Conservation (phyloP, 1,140 invertebrate genomes). For the Sogatella furcifera region DNA sequence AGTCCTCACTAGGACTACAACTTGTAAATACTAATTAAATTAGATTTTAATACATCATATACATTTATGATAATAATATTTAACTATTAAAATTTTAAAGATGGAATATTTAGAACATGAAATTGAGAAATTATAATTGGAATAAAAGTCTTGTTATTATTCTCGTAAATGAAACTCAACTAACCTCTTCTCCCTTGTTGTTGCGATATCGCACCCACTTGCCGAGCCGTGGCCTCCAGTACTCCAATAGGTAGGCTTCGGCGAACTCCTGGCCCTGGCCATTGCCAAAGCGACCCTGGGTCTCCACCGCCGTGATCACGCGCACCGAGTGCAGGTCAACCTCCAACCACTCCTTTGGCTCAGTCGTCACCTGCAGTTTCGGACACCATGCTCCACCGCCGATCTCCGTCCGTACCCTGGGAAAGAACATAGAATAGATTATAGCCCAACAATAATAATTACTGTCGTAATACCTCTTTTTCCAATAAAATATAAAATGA, state of each 20-base stretch:
- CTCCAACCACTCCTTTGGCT: conserved; percentile 66
- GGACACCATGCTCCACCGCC: conserved; percentile 82
- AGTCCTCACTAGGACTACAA: too few relatives aligned
- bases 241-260: conserved; percentile 67
- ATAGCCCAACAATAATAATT: too few relatives aligned
- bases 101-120: too few relatives aligned
- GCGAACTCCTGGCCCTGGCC: conserved; percentile 70
- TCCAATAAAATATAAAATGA: too few relatives aligned
- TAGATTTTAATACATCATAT: too few relatives aligned
- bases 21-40: too few relatives aligned
- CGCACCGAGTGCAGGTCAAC: conserved; percentile 61
- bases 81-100: too few relatives aligned
- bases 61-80: too few relatives aligned
- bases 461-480: too few relatives aligned
- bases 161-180: too few relatives aligned
- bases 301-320: conserved; percentile 69
- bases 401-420: conserved; percentile 62
- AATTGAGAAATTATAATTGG: too few relatives aligned
- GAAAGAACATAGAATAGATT: conserved; percentile 27
- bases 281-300: conserved; percentile 78
- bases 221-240: conserved; percentile 54
- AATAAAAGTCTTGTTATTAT: too few relatives aligned
- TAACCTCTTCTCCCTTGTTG: conserved; percentile 55
- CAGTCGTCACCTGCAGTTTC: conserved; percentile 53
- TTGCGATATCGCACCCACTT: conserved; percentile 65